Percentiles rank a stretch among this genome's conserved stretches.
These are phyloP conservation scores for Gavia stellata DNA, from an alignment of 2,113 vertebrate species.

Conservation along the genomic window DNA sequence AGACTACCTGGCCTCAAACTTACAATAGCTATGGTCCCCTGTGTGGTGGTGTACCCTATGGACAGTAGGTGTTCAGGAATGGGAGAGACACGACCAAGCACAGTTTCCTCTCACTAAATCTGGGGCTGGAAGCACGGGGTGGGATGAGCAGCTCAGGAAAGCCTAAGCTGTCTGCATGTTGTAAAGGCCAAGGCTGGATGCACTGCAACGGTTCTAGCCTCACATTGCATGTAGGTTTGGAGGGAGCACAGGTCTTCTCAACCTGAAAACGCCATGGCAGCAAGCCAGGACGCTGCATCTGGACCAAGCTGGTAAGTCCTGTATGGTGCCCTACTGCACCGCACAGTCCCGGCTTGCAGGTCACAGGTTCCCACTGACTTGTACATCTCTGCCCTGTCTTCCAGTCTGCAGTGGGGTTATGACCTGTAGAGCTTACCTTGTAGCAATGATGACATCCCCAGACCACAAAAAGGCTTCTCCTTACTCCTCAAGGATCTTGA, in stretches of 20 bases:
- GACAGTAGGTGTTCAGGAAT: not conserved
- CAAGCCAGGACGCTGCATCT: not conserved
- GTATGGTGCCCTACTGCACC: not conserved
- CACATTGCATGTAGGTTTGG: not conserved
- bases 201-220: not conserved
- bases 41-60: too few relatives aligned
- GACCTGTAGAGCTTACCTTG: not conserved
- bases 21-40: rapidly evolving
- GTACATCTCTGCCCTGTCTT: not conserved
- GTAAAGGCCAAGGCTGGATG: not conserved
- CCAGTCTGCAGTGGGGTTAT: not conserved
- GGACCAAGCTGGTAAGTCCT: not conserved
- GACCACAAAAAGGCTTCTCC: not conserved
- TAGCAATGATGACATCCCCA: not conserved
- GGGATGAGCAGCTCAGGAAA: not conserved
- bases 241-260: not conserved
- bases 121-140: not conserved
- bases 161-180: not conserved
- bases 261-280: not conserved
- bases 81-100: not conserved
- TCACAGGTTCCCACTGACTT: not conserved
- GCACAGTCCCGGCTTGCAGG: not conserved
- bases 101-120: not conserved
- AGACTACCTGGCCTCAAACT: not conserved
- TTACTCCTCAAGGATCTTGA: not conserved